Evolutionary conservation across 2,888 invertebrate genomes (phyloP).

Genomic region (Dryobota labecula): DNA sequence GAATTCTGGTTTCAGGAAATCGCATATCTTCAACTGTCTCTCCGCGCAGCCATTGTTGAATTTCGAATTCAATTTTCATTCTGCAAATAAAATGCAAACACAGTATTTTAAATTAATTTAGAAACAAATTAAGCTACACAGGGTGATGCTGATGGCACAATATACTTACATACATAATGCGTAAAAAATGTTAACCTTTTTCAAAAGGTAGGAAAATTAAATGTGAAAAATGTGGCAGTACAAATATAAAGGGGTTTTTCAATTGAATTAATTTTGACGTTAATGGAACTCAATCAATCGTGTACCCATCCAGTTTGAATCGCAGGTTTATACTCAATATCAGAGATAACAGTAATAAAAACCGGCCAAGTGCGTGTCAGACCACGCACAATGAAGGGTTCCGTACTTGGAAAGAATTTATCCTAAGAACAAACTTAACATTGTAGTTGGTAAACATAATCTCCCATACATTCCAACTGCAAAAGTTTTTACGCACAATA

Average conservation of each 20-base stretch:
- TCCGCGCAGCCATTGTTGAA: slow-evolving; percentile 33
- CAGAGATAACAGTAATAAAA: not conserved
- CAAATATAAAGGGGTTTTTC: slow-evolving; percentile 19
- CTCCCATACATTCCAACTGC: too few relatives aligned
- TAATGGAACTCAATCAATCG: slow-evolving; percentile 41
- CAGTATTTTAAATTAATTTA: slow-evolving; percentile 16
- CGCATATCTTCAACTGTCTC: slow-evolving; percentile 53
- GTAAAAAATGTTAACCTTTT: slow-evolving; percentile 18
- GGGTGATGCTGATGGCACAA: not conserved
- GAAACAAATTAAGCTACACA: not conserved
- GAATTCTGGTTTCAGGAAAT: slow-evolving; percentile 42
- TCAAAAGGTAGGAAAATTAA: slow-evolving; percentile 9
- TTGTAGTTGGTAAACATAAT: too few relatives aligned
- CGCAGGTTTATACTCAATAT: slow-evolving; percentile 8
- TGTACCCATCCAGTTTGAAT: slow-evolving; percentile 16
- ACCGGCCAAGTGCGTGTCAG: too few relatives aligned
- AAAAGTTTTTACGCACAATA: too few relatives aligned
- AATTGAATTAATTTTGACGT: slow-evolving; percentile 38
- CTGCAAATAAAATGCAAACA: not conserved
- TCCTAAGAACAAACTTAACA: too few relatives aligned
- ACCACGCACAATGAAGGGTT: too few relatives aligned
- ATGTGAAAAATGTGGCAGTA: slow-evolving; percentile 25
- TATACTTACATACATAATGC: not conserved
- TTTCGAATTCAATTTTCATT: slow-evolving; percentile 32
- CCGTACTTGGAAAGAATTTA: too few relatives aligned